Evolutionary conservation across 2,888 invertebrate species (phyloP).

Genomic region (Andrena marginata): DNA sequence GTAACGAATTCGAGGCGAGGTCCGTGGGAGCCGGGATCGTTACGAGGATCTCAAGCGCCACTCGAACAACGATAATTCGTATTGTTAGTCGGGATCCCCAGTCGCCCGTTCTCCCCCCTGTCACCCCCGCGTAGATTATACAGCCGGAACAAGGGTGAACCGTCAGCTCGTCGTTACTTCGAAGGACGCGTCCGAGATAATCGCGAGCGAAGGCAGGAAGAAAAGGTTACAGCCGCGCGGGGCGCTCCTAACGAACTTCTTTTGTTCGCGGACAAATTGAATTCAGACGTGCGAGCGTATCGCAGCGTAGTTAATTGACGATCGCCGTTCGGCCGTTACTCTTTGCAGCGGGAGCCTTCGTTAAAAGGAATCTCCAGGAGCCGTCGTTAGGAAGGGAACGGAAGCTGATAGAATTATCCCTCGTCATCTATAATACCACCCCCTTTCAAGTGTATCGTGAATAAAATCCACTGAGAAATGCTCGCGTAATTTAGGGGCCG

Average conservation of each 20-base stretch:
- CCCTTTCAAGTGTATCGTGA: not conserved
- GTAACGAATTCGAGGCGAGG: slow-evolving; percentile 14
- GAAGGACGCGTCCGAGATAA: slow-evolving; percentile 10
- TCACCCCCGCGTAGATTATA: not conserved
- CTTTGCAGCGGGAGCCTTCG: not conserved
- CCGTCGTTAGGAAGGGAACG: not conserved
- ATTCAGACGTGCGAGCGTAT: not conserved
- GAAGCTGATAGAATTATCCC: not conserved
- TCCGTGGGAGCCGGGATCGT: not conserved
- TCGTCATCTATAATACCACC: not conserved
- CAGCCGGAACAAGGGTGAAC: not conserved
- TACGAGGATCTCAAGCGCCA: slow-evolving; percentile 23
- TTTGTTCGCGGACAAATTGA: slow-evolving; percentile 33
- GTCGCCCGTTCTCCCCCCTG: not conserved
- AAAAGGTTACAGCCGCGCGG: not conserved
- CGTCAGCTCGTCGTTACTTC: slow-evolving; percentile 9
- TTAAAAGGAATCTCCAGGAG: not conserved
- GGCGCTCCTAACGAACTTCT: slow-evolving; percentile 21
- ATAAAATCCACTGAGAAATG: not conserved
- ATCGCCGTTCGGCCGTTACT: not conserved
- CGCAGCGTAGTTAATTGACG: not conserved
- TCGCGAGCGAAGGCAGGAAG: not conserved
- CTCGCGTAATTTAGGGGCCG: not conserved
- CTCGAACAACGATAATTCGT: slow-evolving; percentile 30
- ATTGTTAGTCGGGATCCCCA: not conserved